phyloP scores from a whole-genome alignment of 2,113 vertebrate species.

The Sialia sialis region DNA sequence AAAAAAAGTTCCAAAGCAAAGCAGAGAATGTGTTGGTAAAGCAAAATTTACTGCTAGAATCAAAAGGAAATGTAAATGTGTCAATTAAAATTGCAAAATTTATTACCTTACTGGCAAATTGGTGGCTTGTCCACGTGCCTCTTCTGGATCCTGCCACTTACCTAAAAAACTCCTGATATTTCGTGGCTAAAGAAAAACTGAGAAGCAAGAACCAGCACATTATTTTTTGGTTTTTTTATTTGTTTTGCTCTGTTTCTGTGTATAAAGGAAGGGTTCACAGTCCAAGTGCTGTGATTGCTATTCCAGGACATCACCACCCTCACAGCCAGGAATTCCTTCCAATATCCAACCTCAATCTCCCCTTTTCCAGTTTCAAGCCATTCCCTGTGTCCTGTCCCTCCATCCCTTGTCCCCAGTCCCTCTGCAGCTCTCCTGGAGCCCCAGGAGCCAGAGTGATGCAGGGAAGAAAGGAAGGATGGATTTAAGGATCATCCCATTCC shows the following conservation, averaged over 20 bases:
- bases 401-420: neutral
- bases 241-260: neutral
- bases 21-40: neutral
- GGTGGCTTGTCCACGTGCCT: neutral
- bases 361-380: accelerated
- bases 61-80: neutral
- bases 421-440: neutral
- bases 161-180: neutral
- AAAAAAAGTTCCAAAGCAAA: neutral
- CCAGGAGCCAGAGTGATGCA: no score
- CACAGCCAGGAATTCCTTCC: accelerated
- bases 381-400: neutral
- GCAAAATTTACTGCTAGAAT: neutral
- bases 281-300: neutral
- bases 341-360: accelerated
- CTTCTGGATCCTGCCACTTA: neutral
- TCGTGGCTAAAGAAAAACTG: neutral
- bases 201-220: neutral
- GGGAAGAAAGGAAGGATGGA: no score
- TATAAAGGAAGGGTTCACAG: neutral
- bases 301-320: accelerated
- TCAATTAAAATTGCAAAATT: neutral
- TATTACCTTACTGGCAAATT: neutral
- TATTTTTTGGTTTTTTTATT: no score
- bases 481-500: no score